These are phyloP conservation scores for Gymnorhina tibicen DNA, from an alignment of 2,113 vertebrate species.

Conservation along the genomic window DNA sequence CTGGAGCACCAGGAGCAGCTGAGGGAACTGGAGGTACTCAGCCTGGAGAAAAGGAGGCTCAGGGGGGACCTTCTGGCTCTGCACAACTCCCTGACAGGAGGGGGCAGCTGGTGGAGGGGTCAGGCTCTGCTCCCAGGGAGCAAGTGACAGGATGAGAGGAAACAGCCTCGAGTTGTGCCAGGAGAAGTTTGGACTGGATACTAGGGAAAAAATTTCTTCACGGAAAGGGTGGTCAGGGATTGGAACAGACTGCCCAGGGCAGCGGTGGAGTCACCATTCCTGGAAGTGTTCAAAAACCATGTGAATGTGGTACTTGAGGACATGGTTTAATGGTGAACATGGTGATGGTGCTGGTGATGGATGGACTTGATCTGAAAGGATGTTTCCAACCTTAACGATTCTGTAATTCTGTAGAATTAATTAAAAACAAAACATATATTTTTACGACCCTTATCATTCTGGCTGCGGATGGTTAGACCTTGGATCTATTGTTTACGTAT, in stretches of 20 bases:
- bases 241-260: background rate
- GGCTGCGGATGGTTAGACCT: background rate
- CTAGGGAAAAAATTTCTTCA: background rate
- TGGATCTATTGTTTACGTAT: background rate
- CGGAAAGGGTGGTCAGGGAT: background rate
- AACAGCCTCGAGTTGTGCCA: background rate
- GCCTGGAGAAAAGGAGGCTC: background rate
- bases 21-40: background rate
- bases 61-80: background rate
- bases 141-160: background rate
- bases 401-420: background rate
- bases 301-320: background rate
- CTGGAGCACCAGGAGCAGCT: background rate
- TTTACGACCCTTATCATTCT: background rate
- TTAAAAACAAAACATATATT: rapidly evolving
- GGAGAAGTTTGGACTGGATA: background rate
- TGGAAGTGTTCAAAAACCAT: background rate
- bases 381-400: background rate
- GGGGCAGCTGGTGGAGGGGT: background rate
- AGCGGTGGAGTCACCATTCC: background rate
- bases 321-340: background rate
- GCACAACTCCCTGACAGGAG: background rate
- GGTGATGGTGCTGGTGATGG: background rate
- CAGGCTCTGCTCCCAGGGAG: background rate
- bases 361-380: background rate